Conservation (phyloP, 2,113 vertebrate genomes). For the Steatornis caripensis region DNA sequence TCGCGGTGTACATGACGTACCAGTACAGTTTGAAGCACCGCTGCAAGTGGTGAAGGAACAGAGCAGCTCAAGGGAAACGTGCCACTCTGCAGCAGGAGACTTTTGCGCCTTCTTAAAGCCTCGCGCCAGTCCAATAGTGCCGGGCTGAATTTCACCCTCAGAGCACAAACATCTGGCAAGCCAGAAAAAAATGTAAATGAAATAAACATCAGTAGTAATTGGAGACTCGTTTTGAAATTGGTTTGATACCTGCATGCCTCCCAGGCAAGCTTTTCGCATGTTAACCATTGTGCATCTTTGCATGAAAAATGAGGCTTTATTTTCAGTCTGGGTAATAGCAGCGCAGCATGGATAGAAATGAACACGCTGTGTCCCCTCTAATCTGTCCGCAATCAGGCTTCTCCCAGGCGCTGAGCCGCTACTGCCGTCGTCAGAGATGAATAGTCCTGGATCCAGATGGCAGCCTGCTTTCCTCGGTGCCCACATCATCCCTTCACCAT, state of each 20-base stretch:
- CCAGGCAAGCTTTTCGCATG: conserved; percentile 13
- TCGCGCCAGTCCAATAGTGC: not conserved
- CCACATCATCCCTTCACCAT: not conserved
- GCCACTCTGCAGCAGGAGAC: not conserved
- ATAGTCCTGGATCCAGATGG: conserved; percentile 1
- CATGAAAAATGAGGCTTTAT: conserved; percentile 55
- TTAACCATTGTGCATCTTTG: conserved; percentile 57
- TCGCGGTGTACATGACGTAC: not conserved
- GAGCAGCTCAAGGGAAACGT: not conserved
- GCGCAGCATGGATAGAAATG: not conserved
- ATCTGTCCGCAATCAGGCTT: conserved; percentile 30
- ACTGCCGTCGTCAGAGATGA: not conserved
- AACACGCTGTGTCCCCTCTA: conserved; percentile 1
- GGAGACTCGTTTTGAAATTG: not conserved
- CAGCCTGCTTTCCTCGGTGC: not conserved
- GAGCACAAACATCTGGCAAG: not conserved
- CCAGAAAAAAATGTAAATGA: not conserved
- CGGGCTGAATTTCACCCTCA: not conserved
- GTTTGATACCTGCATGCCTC: conserved; percentile 37
- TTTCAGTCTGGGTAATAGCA: conserved; percentile 4
- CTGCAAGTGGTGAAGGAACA: not conserved
- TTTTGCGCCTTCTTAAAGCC: not conserved
- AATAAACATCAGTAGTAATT: conserved; percentile 21
- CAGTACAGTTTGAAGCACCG: not conserved
- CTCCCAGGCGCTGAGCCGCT: not conserved